A percentile compares a stretch with the other conserved stretches of the same genome.
Evolutionary conservation across 2,797 vertebrate species (phyloP).

Genomic region (Darevskia mixta): DNA sequence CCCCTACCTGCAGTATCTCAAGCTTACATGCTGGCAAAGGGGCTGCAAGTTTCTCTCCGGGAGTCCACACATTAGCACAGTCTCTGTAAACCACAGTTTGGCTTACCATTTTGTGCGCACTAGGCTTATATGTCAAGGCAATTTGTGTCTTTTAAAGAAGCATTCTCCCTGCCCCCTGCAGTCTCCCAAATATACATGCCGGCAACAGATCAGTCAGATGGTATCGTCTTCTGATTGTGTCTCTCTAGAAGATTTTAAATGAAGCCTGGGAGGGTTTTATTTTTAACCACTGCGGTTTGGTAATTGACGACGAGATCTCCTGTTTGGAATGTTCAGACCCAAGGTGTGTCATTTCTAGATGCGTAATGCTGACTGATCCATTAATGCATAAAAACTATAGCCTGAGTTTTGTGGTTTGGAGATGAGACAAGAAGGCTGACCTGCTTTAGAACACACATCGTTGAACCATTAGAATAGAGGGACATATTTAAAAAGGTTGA

Average conservation of each 20-base stretch:
- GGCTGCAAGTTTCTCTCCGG: too few species aligned
- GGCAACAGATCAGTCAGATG: not conserved
- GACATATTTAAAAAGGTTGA: not conserved
- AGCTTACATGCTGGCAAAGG: not conserved
- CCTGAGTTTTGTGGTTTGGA: slow-evolving; percentile 28
- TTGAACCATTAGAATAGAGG: not conserved
- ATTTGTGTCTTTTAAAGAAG: too few species aligned
- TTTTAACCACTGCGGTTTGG: not conserved
- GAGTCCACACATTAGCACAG: too few species aligned
- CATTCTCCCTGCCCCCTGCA: too few species aligned
- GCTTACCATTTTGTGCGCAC: too few species aligned
- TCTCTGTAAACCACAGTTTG: too few species aligned
- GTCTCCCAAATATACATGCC: not conserved
- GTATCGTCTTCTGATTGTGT: not conserved
- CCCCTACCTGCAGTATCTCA: not conserved
- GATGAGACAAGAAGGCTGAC: slow-evolving; percentile 22
- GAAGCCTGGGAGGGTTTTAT: not conserved
- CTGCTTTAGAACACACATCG: not conserved
- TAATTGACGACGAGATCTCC: slow-evolving; percentile 10
- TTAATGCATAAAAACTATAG: slow-evolving; percentile 42
- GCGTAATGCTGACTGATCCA: not conserved
- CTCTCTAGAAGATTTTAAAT: not conserved
- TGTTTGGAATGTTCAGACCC: slow-evolving; percentile 5
- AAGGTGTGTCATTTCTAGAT: not conserved
- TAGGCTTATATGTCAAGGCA: too few species aligned